Conservation (phyloP, 2,113 vertebrate species). For the Ictalurus punctatus region DNA sequence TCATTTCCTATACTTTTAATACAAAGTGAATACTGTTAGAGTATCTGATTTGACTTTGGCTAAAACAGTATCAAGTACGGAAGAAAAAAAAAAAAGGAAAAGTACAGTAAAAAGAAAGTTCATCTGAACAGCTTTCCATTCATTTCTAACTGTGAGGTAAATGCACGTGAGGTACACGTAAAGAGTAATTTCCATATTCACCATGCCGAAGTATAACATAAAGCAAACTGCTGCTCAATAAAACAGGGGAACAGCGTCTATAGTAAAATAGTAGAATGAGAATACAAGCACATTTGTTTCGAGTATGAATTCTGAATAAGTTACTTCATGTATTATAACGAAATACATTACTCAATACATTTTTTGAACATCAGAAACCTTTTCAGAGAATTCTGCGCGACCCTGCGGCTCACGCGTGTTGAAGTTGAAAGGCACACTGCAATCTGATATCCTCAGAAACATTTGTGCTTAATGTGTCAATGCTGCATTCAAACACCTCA, state of each 20-base stretch:
- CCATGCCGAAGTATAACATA: not conserved
- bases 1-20: not conserved
- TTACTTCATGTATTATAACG: not conserved
- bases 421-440: not conserved
- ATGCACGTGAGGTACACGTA: not conserved
- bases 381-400: not conserved
- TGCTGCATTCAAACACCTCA: not conserved
- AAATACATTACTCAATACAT: not conserved
- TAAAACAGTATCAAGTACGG: not conserved
- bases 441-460: constrained; percentile 1
- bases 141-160: too few relatives aligned
- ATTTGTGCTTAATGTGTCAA: not conserved
- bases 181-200: not conserved
- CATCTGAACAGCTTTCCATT: not conserved
- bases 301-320: constrained; percentile 3
- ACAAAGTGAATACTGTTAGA: not conserved
- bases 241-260: not conserved
- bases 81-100: too few relatives aligned
- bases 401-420: not conserved
- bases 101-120: not conserved
- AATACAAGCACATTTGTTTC: not conserved
- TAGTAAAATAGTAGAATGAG: not conserved
- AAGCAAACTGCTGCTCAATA: not conserved
- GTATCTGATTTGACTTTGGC: not conserved
- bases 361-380: not conserved